A percentile compares a stretch with the other conserved stretches of the same genome.
Evolutionary conservation across 2,113 vertebrate genomes (phyloP).

Genomic region (Notarius lentiginosus): DNA sequence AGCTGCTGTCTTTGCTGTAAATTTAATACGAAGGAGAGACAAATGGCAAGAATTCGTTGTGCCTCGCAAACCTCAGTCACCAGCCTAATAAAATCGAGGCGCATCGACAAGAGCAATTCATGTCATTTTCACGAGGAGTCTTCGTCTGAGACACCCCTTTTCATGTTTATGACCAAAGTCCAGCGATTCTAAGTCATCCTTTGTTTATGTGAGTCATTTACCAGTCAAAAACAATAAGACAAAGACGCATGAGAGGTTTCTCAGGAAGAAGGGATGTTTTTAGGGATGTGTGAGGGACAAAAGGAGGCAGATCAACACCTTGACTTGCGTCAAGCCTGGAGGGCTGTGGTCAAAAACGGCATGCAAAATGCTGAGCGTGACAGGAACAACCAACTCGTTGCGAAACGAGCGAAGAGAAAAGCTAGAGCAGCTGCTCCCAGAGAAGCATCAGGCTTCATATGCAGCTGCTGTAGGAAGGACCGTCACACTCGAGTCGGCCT

Average conservation of each 20-base stretch:
- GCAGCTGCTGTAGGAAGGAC: too few species aligned
- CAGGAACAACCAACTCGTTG: too few species aligned
- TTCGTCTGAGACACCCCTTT: conserved; percentile 5
- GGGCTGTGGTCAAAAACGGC: too few species aligned
- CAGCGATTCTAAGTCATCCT: conserved; percentile 5
- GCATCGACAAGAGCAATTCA: background rate
- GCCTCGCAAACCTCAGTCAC: background rate
- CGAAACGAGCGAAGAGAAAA: too few species aligned
- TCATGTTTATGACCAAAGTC: conserved; percentile 34
- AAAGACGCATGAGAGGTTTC: background rate
- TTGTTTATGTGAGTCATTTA: conserved; percentile 33
- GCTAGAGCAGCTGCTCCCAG: too few species aligned
- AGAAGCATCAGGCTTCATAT: too few species aligned
- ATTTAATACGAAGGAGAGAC: background rate
- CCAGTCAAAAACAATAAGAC: conserved; percentile 33
- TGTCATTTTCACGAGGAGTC: conserved; percentile 13
- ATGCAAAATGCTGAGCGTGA: too few species aligned
- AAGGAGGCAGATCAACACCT: background rate
- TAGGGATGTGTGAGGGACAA: background rate
- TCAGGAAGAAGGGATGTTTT: conserved; percentile 28
- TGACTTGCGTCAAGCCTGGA: too few species aligned
- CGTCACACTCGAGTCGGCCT: too few species aligned
- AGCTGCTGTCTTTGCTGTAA: background rate
- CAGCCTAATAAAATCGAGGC: conserved; percentile 17
- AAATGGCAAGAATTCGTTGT: conserved; percentile 13